These are phyloP conservation scores for Brachionus plicatilis DNA, from an alignment of 1,140 invertebrate species.

Conservation along the genomic window DNA sequence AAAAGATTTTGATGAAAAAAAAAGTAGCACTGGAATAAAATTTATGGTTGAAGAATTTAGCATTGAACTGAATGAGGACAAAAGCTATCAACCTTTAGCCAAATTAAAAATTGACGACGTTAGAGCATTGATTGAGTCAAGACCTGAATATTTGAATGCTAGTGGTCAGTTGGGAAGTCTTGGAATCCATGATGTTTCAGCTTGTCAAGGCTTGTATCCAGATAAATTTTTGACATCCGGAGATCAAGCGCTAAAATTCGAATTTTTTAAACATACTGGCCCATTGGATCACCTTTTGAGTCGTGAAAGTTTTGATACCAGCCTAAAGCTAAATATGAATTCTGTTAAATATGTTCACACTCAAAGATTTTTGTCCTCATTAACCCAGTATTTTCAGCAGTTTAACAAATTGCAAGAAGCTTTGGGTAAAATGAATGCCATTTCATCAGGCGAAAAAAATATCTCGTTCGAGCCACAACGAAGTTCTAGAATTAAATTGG, in stretches of 20 bases:
- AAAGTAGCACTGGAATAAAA: background rate
- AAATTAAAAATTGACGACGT: conserved; percentile 5
- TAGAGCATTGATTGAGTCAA: background rate
- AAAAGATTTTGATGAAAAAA: background rate
- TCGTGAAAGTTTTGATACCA: conserved; percentile 66
- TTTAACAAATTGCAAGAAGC: conserved; percentile 75
- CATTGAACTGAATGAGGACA: background rate
- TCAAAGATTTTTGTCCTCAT: conserved; percentile 79
- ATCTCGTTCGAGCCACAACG: conserved; percentile 49
- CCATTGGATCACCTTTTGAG: conserved; percentile 53
- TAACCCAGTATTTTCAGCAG: conserved; percentile 76
- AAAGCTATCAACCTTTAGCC: background rate
- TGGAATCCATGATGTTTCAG: conserved; percentile 72
- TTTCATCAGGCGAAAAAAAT: conserved; percentile 52
- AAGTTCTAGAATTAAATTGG: conserved; percentile 61
- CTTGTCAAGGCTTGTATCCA: conserved; percentile 67
- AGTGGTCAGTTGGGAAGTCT: conserved; percentile 66
- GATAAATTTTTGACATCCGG: conserved; percentile 79
- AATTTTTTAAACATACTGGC: conserved; percentile 60
- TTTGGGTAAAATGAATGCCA: conserved; percentile 60
- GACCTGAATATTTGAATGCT: conserved; percentile 43
- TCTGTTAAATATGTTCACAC: conserved; percentile 84
- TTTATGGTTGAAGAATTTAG: background rate
- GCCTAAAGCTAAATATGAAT: conserved; percentile 61
- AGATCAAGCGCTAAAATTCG: conserved; percentile 69